Evolutionary conservation across 2,797 vertebrate species (phyloP), one percentile per base, ranked within the genome.

Genomic region (Rhynchotus rufescens): DNA sequence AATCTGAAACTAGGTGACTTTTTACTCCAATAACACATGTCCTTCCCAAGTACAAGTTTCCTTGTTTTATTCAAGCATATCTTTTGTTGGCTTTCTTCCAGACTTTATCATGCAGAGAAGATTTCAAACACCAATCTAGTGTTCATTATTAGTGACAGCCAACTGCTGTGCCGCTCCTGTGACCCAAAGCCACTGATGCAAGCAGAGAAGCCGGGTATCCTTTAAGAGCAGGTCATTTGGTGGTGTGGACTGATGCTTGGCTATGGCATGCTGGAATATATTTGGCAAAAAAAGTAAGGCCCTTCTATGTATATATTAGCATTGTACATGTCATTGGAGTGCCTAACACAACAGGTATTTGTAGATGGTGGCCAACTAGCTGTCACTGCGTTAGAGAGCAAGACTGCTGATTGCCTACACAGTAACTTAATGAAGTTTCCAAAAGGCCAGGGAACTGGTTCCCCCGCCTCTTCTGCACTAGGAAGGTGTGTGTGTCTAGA

Each of bases 181-280:
- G 99, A 99, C 96, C 98, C 98, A 44, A 98, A 98, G 73, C 98
- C 98, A 1, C 97, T 99, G 62, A 98, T 98, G 96, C 99, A 99
- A 96, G 99, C 99, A 0, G 99, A 99, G 85, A 99, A 99, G 96
- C 99, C 99, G 52, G 99, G 99, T 99, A 99, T 99, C 99, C 99
- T 99, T 99, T 97, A 92, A 68, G 91, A 59, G 72, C 36, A 12
- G 2, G 47, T 87, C 96, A 97, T 96, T 97, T 92, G 52, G 56
- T 36, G 34, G 66, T 80, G 86, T 89, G 57, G 91, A 86, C 92
- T 92, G 89, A 90, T 94, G 80, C 88, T 87, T 94, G 80, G 73
- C 91, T 61, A 9, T 40, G 45, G 40, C 52, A 64, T 54, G 56
- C 34, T 38, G 44, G 13, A 81, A 74, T 89, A 57, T 60, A 34